Evolutionary conservation across 2,888 invertebrate species (phyloP), one percentile per base, ranked within the genome.

Genomic region (Drosophila subsilvestris): DNA sequence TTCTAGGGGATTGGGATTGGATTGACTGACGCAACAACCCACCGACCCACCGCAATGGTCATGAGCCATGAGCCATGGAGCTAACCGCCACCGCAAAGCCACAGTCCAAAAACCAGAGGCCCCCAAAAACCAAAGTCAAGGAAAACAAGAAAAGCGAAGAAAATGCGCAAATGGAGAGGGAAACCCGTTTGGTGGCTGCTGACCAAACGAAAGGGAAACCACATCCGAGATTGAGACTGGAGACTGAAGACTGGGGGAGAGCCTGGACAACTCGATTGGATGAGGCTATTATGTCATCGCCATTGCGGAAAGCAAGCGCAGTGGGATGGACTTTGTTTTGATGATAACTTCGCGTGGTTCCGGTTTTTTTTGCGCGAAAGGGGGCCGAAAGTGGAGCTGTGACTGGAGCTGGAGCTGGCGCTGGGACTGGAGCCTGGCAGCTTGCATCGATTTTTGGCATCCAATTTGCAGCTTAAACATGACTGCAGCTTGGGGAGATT

Each of bases 181-280:
- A 56, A 76, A 89, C 88, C 67, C 62, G 76, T 89, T 89, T 85
- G 55, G 56, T 59, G 48, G 55, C 63, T 37, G 55, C 63, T 37
- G 22, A 22, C 83, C 68, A 71, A 66, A 53, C 57, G 56, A 75
- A 76, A 69, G 61, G 71, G 51, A 72, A 76, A 76, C 72, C 53
- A 54, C 57, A 66, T 56, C 14, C 67, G 66, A 68, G 56, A 65
- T 42, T 67, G 60, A 63, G 54, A 71, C 62, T 29, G 29, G 56
- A 22, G 58, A 14, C 32, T 5, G 12, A n/a, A 12, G 25, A 25
- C 45, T 37, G 18, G 37, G n/a, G 20, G 25, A 27, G 48, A 48
- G 66, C 32, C 70, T 50, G 73, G 69, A 63, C 65, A 55, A 73
- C 54, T 71, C 48, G 37, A 55, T 55, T 32, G 43, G 60, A 62